Conservation (phyloP, 2,888 invertebrate species). For the Agelastica alni region DNA sequence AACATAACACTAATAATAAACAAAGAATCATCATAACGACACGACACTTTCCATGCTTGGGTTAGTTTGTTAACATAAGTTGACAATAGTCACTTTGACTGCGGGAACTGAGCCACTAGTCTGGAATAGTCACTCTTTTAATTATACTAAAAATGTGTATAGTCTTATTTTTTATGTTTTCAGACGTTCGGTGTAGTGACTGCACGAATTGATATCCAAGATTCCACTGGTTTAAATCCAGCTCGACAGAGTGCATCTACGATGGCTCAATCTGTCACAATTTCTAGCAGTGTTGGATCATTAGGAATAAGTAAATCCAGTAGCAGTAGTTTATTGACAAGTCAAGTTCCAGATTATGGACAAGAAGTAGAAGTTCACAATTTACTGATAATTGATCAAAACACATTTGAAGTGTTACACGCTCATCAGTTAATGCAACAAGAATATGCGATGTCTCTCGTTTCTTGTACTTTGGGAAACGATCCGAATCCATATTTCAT, state of each 20-base stretch:
- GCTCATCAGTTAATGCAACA: conserved; percentile 89
- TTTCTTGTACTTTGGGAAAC: conserved; percentile 88
- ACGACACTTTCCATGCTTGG: too few relatives aligned
- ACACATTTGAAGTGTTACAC: conserved; percentile 96
- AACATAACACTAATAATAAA: too few relatives aligned
- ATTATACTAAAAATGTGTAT: too few relatives aligned
- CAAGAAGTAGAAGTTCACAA: conserved; percentile 91
- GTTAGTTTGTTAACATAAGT: too few relatives aligned
- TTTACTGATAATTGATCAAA: conserved; percentile 90
- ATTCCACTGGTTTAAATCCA: conserved; percentile 71
- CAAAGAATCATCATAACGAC: too few relatives aligned
- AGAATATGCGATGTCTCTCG: conserved; percentile 89
- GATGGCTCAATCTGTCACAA: conserved; percentile 67
- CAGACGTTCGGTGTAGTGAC: conserved; percentile 93
- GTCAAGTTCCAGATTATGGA: conserved; percentile 63
- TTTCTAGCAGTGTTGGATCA: conserved; percentile 61
- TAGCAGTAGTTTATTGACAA: conserved; percentile 51
- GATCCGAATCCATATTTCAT: conserved; percentile 92
- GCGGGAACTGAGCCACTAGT: too few relatives aligned
- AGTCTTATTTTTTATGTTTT: conserved; percentile 35
- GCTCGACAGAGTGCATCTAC: conserved; percentile 77
- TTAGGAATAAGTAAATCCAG: conserved; percentile 58
- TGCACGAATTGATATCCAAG: conserved; percentile 85
- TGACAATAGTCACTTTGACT: too few relatives aligned
- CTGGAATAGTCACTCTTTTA: too few relatives aligned